A percentile compares a stretch with the other conserved stretches of the same genome.
Evolutionary conservation across 1,140 invertebrate species (phyloP).

Genomic region (Potamilus streckersoni): DNA sequence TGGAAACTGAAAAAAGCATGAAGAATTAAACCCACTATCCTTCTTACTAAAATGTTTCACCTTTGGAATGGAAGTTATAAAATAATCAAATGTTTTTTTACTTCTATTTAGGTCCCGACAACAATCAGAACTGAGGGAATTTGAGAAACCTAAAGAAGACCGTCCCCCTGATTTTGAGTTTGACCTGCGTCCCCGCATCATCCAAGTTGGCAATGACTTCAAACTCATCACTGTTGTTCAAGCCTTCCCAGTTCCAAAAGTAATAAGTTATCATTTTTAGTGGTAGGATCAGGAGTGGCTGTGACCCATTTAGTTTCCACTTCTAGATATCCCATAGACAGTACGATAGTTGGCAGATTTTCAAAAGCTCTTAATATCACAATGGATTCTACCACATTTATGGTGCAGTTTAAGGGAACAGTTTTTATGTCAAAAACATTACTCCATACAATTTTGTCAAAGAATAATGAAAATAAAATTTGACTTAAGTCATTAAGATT

Average conservation of each 20-base stretch:
- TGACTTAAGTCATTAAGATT: no score
- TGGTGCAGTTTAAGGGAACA: no score
- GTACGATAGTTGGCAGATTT: no score
- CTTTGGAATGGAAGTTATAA: neutral
- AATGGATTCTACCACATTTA: no score
- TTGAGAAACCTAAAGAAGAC: conserved; percentile 55
- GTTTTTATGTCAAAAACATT: no score
- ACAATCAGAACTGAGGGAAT: conserved; percentile 41
- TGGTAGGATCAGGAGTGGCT: neutral
- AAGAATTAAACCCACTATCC: no score
- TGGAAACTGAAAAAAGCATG: no score
- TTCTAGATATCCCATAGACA: no score
- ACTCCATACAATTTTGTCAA: no score
- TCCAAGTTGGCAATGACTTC: conserved; percentile 81
- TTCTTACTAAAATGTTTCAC: neutral
- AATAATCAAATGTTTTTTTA: conserved; percentile 11
- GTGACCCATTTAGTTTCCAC: no score
- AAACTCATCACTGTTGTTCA: conserved; percentile 97
- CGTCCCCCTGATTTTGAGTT: conserved; percentile 92
- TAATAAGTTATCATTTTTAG: conserved; percentile 63
- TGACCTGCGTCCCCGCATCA: conserved; percentile 95
- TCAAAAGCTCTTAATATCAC: no score
- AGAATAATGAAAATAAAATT: no score
- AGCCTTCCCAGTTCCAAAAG: conserved; percentile 93
- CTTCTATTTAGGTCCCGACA: conserved; percentile 29